phyloP scores from a whole-genome alignment of 1,140 invertebrate species.

The Ceratina japonica region DNA sequence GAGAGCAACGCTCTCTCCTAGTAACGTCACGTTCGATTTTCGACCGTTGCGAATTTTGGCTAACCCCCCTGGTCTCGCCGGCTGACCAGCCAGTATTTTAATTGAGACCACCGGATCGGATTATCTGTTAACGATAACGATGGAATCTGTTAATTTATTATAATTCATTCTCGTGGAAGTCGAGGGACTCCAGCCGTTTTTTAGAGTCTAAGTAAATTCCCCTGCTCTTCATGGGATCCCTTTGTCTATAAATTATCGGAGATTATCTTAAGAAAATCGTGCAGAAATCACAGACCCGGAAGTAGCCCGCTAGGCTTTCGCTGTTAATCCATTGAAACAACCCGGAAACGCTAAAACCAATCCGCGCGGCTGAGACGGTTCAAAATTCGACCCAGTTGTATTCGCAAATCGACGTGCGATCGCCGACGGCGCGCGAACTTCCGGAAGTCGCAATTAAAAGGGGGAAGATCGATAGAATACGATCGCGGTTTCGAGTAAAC shows the following conservation, averaged over 20 bases:
- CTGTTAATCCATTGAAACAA: slow-evolving; percentile 22
- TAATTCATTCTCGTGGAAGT: too few relatives aligned
- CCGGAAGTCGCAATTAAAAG: background rate
- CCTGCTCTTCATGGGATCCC: too few relatives aligned
- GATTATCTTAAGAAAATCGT: background rate
- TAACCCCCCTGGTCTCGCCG: background rate
- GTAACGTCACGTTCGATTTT: slow-evolving; percentile 40
- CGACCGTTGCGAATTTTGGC: slow-evolving; percentile 29
- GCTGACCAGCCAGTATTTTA: slow-evolving; percentile 30
- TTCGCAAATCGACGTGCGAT: slow-evolving; percentile 20
- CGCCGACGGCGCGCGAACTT: background rate
- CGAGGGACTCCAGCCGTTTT: too few relatives aligned
- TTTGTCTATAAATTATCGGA: too few relatives aligned
- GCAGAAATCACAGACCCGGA: background rate
- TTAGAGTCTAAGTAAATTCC: too few relatives aligned
- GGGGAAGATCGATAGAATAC: slow-evolving; percentile 1
- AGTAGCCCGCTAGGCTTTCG: background rate
- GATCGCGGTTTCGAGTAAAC: slow-evolving; percentile 7
- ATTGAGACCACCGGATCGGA: slow-evolving; percentile 32
- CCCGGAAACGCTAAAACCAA: background rate
- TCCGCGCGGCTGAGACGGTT: background rate
- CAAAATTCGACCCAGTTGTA: slow-evolving; percentile 22
- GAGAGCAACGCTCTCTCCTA: background rate
- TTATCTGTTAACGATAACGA: slow-evolving; percentile 46
- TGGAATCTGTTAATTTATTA: background rate